Conservation (phyloP, 2,888 invertebrate genomes). For the Muschampia plurimacula region DNA sequence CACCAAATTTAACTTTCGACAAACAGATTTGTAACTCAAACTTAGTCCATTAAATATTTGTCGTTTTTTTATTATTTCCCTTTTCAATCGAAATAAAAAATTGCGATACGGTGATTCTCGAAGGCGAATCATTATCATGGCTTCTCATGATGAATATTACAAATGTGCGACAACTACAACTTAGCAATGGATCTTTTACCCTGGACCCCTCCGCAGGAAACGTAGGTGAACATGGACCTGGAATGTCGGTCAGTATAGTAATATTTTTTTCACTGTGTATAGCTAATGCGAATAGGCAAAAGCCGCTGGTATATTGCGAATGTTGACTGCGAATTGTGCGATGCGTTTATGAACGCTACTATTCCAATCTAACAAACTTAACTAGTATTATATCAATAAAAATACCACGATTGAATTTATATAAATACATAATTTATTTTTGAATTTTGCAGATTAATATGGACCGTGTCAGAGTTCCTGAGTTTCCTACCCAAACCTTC, state of each 20-base stretch:
- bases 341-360: not conserved
- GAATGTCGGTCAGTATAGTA: conserved; percentile 70
- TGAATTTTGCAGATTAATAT: conserved; percentile 86
- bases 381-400: too few relatives aligned
- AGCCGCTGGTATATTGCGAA: conserved; percentile 32
- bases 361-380: not conserved
- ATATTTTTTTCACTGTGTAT: conserved; percentile 15
- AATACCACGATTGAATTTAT: too few relatives aligned
- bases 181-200: conserved; percentile 87
- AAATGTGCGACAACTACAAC: conserved; percentile 83
- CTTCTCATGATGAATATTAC: conserved; percentile 86
- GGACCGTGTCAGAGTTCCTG: conserved; percentile 85
- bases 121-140: conserved; percentile 88
- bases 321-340: not conserved
- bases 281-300: not conserved
- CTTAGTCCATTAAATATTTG: not conserved
- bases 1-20: not conserved
- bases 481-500: conserved; percentile 87
- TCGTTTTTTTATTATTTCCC: conserved; percentile 80
- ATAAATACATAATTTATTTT: not conserved
- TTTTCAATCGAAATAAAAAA: conserved; percentile 86
- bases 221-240: conserved; percentile 88
- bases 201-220: conserved; percentile 86
- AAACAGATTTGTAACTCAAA: not conserved
- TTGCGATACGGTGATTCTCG: conserved; percentile 86